These are phyloP conservation scores for Hypomecis atomaria DNA, from an alignment of 2,888 invertebrate genomes.

Conservation along the genomic window DNA sequence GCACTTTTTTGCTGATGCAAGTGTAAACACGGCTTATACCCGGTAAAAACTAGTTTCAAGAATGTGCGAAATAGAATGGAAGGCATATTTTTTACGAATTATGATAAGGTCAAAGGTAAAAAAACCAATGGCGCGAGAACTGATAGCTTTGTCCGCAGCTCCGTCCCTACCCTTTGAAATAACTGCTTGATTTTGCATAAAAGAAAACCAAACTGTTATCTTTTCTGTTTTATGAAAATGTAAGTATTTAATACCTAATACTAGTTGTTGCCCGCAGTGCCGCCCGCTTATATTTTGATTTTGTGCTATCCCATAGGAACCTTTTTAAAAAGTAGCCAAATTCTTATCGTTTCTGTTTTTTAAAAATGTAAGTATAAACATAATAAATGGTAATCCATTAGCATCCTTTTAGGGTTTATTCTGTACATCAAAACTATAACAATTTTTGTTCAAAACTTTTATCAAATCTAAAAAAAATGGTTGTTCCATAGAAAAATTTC, in stretches of 20 bases:
- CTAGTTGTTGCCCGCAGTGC: background rate
- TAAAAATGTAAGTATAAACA: too few species aligned
- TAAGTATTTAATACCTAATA: background rate
- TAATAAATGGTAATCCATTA: too few species aligned
- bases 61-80: constrained; percentile 22
- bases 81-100: constrained; percentile 59
- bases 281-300: too few species aligned
- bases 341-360: too few species aligned
- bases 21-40: background rate
- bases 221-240: constrained; percentile 24
- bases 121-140: constrained; percentile 68
- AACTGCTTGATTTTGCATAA: constrained; percentile 59
- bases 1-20: background rate
- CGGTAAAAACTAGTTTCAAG: constrained; percentile 4
- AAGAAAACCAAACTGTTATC: constrained; percentile 42
- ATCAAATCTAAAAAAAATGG: too few species aligned
- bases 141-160: constrained; percentile 57
- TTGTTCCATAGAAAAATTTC: too few species aligned
- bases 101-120: constrained; percentile 62
- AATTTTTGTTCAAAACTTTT: too few species aligned
- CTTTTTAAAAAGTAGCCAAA: too few species aligned
- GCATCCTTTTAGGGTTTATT: too few species aligned
- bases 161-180: constrained; percentile 49
- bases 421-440: too few species aligned
- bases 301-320: too few species aligned